Evolutionary conservation across 2,797 vertebrate species (phyloP), one percentile per base, ranked within the genome.

Genomic region (Tenualosa ilisha): DNA sequence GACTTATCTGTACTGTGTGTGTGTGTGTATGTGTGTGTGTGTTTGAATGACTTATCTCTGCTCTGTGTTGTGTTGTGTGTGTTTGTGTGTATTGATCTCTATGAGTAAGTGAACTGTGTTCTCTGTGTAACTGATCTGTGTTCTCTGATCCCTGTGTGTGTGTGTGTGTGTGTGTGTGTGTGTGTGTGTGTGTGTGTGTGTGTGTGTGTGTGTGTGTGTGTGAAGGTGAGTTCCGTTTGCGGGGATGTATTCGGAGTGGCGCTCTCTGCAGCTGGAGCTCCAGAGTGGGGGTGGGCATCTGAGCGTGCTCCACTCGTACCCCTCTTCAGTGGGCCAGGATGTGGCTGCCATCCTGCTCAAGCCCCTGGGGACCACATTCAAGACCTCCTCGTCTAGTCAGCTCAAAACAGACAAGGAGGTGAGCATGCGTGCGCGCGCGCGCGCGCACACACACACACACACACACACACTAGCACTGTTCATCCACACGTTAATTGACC

Each of bases 361-460:
- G 88, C 97, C 98, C 12, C 94, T 99, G 82, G 97, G 97, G 56
- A 97, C 97, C 56, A 96, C 96, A 26, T 95, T 97, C 81, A 97
- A 96, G 91, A 92, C 96, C 0, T 94, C 97, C 1, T 95, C 96
- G 83, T 94, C 93, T 0, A 97, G 97, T 94, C 96, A 97, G 88
- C 94, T 99, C 68, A 98, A 97, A 94, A 98, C 97, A 2, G 98
- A 99, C 92, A 99, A 98, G 93, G 97, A 99, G 96, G 98, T 98
- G 91, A 97, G 96, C 9, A 31, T 31, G 17, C n/a, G n/a, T n/a
- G n/a, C n/a, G n/a, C n/a, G n/a, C n/a, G n/a, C n/a, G n/a, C n/a
- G n/a, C n/a, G n/a, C n/a, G n/a, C 68, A 40, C 68, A 40, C 68
- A 12, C 68, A 75, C 63, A 68, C 24, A 68, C 59, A 24, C 20